phyloP scores from a whole-genome alignment of 2,888 invertebrate species.

The Parnassius smintheus region DNA sequence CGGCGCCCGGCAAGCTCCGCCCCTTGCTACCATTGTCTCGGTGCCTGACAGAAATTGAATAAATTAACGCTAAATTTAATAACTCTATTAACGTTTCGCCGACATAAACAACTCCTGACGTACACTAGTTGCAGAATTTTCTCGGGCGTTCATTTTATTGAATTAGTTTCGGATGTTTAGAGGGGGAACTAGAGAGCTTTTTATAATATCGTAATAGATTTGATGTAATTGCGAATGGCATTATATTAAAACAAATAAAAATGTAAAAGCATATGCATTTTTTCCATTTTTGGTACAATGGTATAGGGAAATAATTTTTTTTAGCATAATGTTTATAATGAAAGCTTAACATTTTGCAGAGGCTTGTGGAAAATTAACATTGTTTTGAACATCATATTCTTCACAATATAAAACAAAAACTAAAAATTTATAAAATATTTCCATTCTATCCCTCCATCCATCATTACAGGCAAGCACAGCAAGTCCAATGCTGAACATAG shows the following conservation, averaged over 20 bases:
- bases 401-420: too few species aligned
- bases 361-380: too few species aligned
- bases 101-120: constrained; percentile 73
- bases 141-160: constrained; percentile 62
- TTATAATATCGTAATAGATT: constrained; percentile 42
- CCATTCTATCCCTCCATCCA: too few species aligned
- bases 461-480: too few species aligned
- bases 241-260: background rate
- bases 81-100: constrained; percentile 71
- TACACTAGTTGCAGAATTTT: constrained; percentile 62
- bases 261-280: background rate
- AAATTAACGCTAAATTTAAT: constrained; percentile 78
- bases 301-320: too few species aligned
- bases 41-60: constrained; percentile 67
- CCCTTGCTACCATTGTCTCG: constrained; percentile 67
- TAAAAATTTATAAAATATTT: too few species aligned
- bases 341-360: too few species aligned
- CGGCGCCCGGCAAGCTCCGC: constrained; percentile 57
- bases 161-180: constrained; percentile 61
- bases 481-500: too few species aligned
- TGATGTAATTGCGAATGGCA: constrained; percentile 15
- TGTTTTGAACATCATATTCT: too few species aligned
- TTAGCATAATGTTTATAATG: too few species aligned
- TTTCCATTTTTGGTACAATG: background rate
- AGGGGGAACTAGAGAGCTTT: constrained; percentile 55